phyloP scores from a whole-genome alignment of 2,888 invertebrate species.

The Pseudoips prasinana region DNA sequence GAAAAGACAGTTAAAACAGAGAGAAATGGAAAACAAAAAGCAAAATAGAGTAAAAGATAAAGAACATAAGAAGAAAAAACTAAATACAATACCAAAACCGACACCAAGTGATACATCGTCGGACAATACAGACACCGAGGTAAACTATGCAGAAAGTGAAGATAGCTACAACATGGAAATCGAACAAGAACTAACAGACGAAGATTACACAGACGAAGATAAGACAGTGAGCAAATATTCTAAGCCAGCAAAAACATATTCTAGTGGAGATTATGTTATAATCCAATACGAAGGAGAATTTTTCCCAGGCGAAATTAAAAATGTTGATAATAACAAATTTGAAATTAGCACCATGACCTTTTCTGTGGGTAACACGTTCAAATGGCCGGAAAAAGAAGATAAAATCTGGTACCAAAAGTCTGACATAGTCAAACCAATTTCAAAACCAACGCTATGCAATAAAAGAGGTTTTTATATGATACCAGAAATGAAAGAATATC shows the following conservation, averaged over 20 bases:
- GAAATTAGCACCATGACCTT: too few relatives aligned
- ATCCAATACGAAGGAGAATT: too few relatives aligned
- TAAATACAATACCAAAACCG: slow-evolving; percentile 3
- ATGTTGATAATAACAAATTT: too few relatives aligned
- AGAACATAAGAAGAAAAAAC: slow-evolving; percentile 9
- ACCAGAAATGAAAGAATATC: slow-evolving; percentile 21
- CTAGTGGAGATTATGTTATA: too few relatives aligned
- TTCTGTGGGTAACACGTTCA: too few relatives aligned
- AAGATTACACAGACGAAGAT: too few relatives aligned
- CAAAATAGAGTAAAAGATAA: slow-evolving; percentile 5
- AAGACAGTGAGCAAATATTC: too few relatives aligned
- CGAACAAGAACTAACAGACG: too few relatives aligned
- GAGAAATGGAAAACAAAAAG: slow-evolving; percentile 5
- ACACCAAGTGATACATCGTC: slow-evolving; percentile 3
- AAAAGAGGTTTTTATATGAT: slow-evolving; percentile 19
- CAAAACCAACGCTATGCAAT: slow-evolving; percentile 12
- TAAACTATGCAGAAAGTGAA: slow-evolving; percentile 13
- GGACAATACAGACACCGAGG: slow-evolving; percentile 8
- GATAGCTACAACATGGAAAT: too few relatives aligned
- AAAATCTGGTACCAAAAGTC: slow-evolving; percentile 10
- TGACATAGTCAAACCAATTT: slow-evolving; percentile 15
- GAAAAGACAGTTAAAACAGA: slow-evolving; percentile 12
- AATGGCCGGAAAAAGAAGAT: too few relatives aligned
- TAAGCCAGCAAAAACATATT: too few relatives aligned
- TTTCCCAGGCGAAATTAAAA: too few relatives aligned